A percentile compares a stretch with the other conserved stretches of the same genome.
phyloP scores from a whole-genome alignment of 2,113 vertebrate genomes.

The Carollia perspicillata region DNA sequence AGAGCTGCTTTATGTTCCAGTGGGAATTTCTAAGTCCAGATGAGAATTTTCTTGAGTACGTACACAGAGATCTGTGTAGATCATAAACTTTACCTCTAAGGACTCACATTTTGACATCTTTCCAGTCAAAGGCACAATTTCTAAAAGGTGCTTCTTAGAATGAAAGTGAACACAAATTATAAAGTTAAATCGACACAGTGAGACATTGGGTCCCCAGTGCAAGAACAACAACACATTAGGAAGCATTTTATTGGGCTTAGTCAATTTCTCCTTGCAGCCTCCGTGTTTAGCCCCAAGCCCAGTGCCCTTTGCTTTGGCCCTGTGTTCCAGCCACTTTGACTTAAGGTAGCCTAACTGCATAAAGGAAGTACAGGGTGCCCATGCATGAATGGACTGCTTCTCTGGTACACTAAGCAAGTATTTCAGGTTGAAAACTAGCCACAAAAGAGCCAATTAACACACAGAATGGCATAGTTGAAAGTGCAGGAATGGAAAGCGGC shows the following conservation, averaged over 20 bases:
- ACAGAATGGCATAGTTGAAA: constrained; percentile 30
- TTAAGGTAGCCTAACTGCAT: background rate
- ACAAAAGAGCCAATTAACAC: constrained; percentile 18
- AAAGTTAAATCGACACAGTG: background rate
- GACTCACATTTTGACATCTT: constrained; percentile 31
- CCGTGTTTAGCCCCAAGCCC: background rate
- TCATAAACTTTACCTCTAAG: constrained; percentile 22
- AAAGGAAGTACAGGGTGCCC: background rate
- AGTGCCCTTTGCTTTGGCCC: background rate
- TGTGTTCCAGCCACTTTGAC: background rate
- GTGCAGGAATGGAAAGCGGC: constrained; percentile 7
- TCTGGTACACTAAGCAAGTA: background rate
- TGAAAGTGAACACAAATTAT: constrained; percentile 14
- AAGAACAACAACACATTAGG: background rate
- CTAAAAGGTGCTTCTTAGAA: constrained; percentile 4
- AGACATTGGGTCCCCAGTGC: background rate
- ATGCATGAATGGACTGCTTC: background rate
- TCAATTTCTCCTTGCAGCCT: background rate
- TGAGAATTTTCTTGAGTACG: background rate
- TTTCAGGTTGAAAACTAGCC: constrained; percentile 40
- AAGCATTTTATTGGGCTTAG: background rate
- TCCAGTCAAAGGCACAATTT: background rate
- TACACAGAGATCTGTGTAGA: background rate
- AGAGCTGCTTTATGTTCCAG: background rate
- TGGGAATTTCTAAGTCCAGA: constrained; percentile 37